phyloP scores from a whole-genome alignment of 2,797 vertebrate genomes.

The Acrossocheilus fasciatus region DNA sequence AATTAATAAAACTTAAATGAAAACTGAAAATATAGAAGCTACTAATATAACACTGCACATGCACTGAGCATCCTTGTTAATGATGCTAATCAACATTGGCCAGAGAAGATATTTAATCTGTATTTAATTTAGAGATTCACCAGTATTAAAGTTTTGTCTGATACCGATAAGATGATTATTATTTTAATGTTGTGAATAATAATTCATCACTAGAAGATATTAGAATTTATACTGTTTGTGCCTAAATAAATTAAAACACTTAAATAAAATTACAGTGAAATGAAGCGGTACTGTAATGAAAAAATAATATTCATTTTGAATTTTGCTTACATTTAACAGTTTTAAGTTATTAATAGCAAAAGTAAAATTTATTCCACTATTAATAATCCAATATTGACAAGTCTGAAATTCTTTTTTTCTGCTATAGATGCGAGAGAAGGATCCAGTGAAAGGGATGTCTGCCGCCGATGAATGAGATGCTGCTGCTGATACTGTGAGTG shows the following conservation, averaged over 20 bases:
- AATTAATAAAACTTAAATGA: not conserved
- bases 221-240: not conserved
- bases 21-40: slow-evolving; percentile 1
- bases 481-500: slow-evolving; percentile 36
- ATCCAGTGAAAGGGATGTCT: slow-evolving; percentile 87
- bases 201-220: not conserved
- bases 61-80: not conserved
- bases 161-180: not conserved
- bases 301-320: not conserved
- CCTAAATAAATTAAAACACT: not conserved
- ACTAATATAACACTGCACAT: not conserved
- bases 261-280: not conserved
- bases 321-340: not conserved
- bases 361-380: not conserved
- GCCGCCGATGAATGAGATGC: slow-evolving; percentile 78
- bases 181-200: not conserved
- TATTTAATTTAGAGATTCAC: not conserved
- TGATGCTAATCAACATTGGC: not conserved
- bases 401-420: not conserved
- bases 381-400: not conserved
- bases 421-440: slow-evolving; percentile 86
- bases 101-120: not conserved
- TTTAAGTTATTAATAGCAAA: not conserved
- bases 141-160: not conserved
- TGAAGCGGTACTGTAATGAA: not conserved